Base-by-base conservation (phyloP, 2,797 vertebrate genomes). In the Mareca strepera region DNA sequence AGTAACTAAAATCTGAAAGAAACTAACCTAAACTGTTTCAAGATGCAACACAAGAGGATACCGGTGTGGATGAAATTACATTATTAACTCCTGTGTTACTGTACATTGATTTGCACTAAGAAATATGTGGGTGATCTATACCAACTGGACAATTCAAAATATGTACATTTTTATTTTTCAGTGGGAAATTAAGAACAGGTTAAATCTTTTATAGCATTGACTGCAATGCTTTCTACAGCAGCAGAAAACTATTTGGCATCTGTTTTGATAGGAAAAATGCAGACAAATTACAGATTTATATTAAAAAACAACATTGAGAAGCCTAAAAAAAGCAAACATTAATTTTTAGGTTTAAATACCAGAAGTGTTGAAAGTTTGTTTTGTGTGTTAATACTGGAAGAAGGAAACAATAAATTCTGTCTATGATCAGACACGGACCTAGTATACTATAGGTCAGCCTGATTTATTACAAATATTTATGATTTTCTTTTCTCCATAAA, bases 371-470 rank as follows among this genome's bases (percentile, higher is more conserved):
- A 52, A 94, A 92, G 33, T 78, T 89, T 28, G 33, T 75, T 43
- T 31, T 46, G 26, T 87, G 48, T 56, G 17, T 46, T 82, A 55
- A 73, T 86, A 55, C 18, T 63, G 58, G 33, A 83, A 43, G 41
- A 87, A 94, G 82, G 85, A 96, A 97, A 86, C 33, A 79, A 83
- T 94, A 93, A 95, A 93, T 94, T 80, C 39, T 70, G 4, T 33
- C 46, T 50, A 59, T 12, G 25, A 33, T 29, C 48, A 74, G 35
- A 13, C 77, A 72, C 7, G 16, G 44, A 56, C 33, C 25, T 48
- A 44, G 23, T 21, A 62, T 58, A 41, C 9, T 52, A 48, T 10
- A 64, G 68, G 20, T 75, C 60, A 89, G 17, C 2, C 25, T 86
- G 69, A 90, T 86, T 93, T 76, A 92, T 63, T 53, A 9, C 4